Conservation (phyloP, 2,797 vertebrate genomes). For the Rhodeus uyekii region DNA sequence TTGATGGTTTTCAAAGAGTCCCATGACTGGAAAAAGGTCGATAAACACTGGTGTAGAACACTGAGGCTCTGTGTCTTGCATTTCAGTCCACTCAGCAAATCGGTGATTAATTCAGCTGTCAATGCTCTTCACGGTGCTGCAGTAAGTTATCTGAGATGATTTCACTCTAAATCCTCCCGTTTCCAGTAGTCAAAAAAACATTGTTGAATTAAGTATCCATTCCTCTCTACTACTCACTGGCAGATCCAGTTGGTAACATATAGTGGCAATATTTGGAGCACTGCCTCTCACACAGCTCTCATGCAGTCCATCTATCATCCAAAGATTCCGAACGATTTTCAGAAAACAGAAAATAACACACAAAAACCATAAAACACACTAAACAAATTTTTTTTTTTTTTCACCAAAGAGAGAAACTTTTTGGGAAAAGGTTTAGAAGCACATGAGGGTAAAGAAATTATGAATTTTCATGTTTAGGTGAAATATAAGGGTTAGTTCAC, state of each 20-base stretch:
- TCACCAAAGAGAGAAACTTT: too few species aligned
- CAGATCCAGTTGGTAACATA: background rate
- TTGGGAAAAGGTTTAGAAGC: too few species aligned
- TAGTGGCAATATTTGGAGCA: background rate
- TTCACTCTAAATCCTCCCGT: background rate
- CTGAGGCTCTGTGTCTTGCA: background rate
- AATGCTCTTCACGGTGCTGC: background rate
- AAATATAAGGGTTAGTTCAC: too few species aligned
- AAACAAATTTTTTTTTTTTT: too few species aligned
- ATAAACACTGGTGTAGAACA: background rate
- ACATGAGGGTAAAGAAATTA: too few species aligned
- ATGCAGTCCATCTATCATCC: background rate
- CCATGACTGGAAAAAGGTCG: too few species aligned
- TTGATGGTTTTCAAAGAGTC: too few species aligned
- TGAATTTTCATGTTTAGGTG: too few species aligned
- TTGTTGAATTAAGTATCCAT: background rate
- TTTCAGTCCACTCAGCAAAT: background rate
- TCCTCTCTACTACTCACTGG: background rate
- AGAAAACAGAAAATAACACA: background rate
- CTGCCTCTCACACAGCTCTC: background rate
- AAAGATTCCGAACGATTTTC: background rate
- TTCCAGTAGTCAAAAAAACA: slow-evolving; percentile 8
- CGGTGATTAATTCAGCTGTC: background rate
- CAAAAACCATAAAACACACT: background rate
- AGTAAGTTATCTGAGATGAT: slow-evolving; percentile 1